phyloP scores from a whole-genome alignment of 1,140 invertebrate genomes.

The Drosophila teissieri region DNA sequence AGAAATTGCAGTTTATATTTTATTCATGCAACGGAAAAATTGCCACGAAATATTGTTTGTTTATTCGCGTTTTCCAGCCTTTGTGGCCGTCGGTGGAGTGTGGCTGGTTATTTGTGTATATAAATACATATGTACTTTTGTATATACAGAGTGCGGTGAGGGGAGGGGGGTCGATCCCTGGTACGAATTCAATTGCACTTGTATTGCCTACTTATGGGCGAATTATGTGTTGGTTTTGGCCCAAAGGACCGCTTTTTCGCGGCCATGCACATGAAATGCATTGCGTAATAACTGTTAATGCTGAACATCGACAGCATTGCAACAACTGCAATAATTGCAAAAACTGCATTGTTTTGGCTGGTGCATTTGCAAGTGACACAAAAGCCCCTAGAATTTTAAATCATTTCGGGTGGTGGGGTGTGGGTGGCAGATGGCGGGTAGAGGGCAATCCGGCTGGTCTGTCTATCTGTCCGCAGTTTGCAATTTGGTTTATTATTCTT shows the following conservation, averaged over 20 bases:
- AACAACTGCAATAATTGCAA: constrained; percentile 14
- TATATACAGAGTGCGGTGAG: not conserved
- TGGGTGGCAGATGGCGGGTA: no score
- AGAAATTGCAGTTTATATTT: constrained; percentile 77
- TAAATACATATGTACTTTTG: not conserved
- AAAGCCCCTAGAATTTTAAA: constrained; percentile 65
- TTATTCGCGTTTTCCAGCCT: constrained; percentile 22
- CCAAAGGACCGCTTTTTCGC: not conserved
- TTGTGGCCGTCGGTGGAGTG: constrained; percentile 1
- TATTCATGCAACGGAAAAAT: constrained; percentile 55
- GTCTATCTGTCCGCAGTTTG: constrained; percentile 42
- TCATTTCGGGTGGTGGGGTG: constrained; percentile 37
- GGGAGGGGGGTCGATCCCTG: not conserved
- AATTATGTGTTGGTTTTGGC: constrained; percentile 9
- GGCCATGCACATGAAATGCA: constrained; percentile 47
- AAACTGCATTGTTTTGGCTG: constrained; percentile 26
- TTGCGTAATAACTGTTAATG: constrained; percentile 73
- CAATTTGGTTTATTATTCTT: constrained; percentile 70
- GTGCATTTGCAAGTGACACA: constrained; percentile 59
- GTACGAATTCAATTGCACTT: constrained; percentile 50
- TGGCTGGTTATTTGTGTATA: not conserved
- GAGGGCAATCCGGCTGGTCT: not conserved
- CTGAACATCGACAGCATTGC: constrained; percentile 39
- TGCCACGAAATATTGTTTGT: constrained; percentile 39
- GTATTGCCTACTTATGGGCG: constrained; percentile 55